Conservation (phyloP, 2,888 invertebrate genomes). For the Ectropis crepuscularia region DNA sequence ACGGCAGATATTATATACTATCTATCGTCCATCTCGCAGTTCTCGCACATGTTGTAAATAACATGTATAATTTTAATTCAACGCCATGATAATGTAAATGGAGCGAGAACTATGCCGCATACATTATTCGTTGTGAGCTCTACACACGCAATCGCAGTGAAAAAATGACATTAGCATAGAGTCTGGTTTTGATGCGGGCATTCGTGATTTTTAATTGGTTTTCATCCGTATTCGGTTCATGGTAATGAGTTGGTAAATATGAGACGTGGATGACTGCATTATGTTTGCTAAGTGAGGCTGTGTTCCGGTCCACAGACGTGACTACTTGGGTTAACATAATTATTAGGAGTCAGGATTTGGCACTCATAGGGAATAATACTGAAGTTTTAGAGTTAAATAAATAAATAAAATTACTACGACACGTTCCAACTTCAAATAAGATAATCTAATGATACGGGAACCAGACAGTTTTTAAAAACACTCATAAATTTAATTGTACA, state of each 20-base stretch:
- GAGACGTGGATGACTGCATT: conserved; percentile 15
- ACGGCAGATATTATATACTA: conserved; percentile 36
- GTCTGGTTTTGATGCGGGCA: conserved; percentile 39
- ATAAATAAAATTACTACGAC: too few relatives aligned
- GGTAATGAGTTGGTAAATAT: conserved; percentile 20
- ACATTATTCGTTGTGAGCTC: conserved; percentile 70
- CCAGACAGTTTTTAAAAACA: too few relatives aligned
- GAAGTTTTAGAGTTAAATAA: too few relatives aligned
- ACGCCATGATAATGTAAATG: conserved; percentile 77
- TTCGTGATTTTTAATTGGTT: conserved; percentile 19
- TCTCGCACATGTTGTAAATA: conserved; percentile 61
- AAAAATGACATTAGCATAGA: conserved; percentile 73
- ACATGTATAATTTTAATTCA: conserved; percentile 68
- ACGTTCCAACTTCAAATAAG: too few relatives aligned
- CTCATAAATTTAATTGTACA: too few relatives aligned
- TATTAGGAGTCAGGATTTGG: background rate
- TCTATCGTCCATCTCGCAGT: conserved; percentile 57
- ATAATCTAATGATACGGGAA: too few relatives aligned
- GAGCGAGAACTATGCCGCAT: conserved; percentile 77
- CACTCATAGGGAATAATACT: background rate
- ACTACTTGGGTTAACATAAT: background rate
- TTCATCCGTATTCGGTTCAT: conserved; percentile 9
- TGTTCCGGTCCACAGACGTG: conserved; percentile 3
- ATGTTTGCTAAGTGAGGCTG: background rate
- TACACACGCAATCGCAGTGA: conserved; percentile 73